Evolutionary conservation across 2,113 vertebrate species (phyloP), one percentile per base, ranked within the genome.

Genomic region (Corythornis cristatus): DNA sequence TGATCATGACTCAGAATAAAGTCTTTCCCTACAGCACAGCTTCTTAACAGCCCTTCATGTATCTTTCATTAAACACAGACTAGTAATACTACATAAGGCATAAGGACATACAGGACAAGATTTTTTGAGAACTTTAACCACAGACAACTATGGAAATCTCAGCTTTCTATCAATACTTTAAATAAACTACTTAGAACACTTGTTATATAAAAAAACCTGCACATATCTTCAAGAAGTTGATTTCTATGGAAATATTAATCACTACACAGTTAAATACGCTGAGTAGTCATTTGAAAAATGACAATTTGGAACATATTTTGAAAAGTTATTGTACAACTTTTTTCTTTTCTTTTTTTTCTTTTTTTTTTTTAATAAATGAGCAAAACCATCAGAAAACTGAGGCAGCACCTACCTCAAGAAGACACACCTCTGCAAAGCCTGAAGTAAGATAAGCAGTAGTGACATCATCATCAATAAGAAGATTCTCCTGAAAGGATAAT

Each of bases 1-100:
- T 70, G 23, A 13, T 95, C 75, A 37, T 88, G 93, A 93, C 73
- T 96, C 85, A 95, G 79, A 89, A 58, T 6, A 62, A 81, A 88
- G 60, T 81, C 56, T 74, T 91, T 56, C 56, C 87, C 70, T 90
- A 40, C 26, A 86, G 93, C 77, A 87, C 57, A 76, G 35, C 51
- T 95, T 93, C 50, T 70, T 62, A 72, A 92, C 66, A 80, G 29
- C 26, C 40, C 76, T 75, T 88, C 42, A 33, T 82, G 58, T 40
- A 71, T 66, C 83, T 79, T 82, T 90, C 70, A 76, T 93, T 92
- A 91, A 57, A 60, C 42, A 72, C 48, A 61, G 51, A 28, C 40
- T 25, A 19, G 37, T 6, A 73, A 45, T 67, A 65, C 22, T 51
- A 40, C 9, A 5, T 28, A 61, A 61, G 57, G 18, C 46, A 57